These are phyloP conservation scores for Drosophila histrio DNA, from an alignment of 2,888 invertebrate genomes.

Conservation along the genomic window DNA sequence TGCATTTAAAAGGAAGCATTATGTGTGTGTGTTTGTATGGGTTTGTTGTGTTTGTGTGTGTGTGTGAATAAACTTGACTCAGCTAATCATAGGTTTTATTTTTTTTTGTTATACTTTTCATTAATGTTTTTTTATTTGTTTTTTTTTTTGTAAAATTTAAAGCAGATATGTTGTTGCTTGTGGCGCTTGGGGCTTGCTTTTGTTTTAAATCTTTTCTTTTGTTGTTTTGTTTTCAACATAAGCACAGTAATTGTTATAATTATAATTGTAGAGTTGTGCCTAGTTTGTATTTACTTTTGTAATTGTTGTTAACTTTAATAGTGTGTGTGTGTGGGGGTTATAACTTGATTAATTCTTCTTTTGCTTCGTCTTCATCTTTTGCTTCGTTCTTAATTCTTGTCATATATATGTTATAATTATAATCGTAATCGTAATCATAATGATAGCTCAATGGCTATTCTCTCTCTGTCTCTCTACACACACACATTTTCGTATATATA, in stretches of 20 bases:
- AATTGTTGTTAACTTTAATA: slow-evolving; percentile 74
- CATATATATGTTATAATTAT: slow-evolving; percentile 43
- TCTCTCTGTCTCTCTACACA: slow-evolving; percentile 33
- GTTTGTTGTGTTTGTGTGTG: slow-evolving; percentile 17
- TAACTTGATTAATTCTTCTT: slow-evolving; percentile 57
- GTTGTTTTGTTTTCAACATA: slow-evolving; percentile 68
- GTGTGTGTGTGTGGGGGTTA: slow-evolving; percentile 57
- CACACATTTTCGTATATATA: slow-evolving; percentile 36
- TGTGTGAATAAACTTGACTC: slow-evolving; percentile 59
- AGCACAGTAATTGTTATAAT: slow-evolving; percentile 74
- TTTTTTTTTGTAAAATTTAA: slow-evolving; percentile 62
- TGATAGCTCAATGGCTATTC: slow-evolving; percentile 46
- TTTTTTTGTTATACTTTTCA: slow-evolving; percentile 20
- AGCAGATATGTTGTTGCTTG: slow-evolving; percentile 81
- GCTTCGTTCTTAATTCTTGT: slow-evolving; percentile 5
- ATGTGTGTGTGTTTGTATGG: slow-evolving; percentile 49
- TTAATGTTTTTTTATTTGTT: slow-evolving; percentile 23
- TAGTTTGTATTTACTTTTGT: slow-evolving; percentile 48
- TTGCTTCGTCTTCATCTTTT: background rate
- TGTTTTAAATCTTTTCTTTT: slow-evolving; percentile 36
- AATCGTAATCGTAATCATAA: slow-evolving; percentile 66
- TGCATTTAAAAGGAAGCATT: slow-evolving; percentile 78
- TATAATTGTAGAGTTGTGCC: slow-evolving; percentile 75
- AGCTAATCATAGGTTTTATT: slow-evolving; percentile 50
- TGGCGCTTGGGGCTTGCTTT: slow-evolving; percentile 69